Evolutionary conservation across 2,113 vertebrate species (phyloP).

Genomic region (Condylura cristata): DNA sequence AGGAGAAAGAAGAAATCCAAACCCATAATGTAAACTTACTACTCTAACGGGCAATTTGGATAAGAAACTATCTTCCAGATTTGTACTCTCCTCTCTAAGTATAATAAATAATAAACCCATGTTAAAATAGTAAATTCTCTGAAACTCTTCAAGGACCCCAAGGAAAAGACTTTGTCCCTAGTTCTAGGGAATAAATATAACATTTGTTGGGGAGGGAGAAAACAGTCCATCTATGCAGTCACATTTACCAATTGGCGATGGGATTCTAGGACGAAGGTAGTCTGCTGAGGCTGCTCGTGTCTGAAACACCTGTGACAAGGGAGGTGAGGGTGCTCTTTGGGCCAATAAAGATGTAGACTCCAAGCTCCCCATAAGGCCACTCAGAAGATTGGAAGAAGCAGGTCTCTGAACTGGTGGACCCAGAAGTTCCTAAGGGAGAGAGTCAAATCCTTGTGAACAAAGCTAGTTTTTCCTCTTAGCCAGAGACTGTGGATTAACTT

Average conservation of each 20-base stretch:
- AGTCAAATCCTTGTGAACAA: constrained; percentile 43
- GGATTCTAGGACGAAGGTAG: constrained; percentile 91
- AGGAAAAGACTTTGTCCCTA: not conserved
- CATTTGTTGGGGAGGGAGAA: no score
- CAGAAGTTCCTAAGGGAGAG: constrained; percentile 91
- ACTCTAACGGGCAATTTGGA: not conserved
- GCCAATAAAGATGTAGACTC: constrained; percentile 88
- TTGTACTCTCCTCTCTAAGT: not conserved
- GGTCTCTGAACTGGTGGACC: constrained; percentile 88
- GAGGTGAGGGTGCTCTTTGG: constrained; percentile 93
- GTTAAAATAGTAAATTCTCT: not conserved
- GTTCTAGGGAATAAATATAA: not conserved
- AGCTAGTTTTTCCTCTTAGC: constrained; percentile 1
- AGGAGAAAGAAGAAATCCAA: not conserved
- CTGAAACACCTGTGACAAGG: constrained; percentile 88
- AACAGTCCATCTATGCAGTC: not conserved
- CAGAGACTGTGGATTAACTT: not conserved
- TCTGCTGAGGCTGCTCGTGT: constrained; percentile 93
- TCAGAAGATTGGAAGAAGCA: constrained; percentile 89
- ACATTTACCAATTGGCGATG: constrained; percentile 89
- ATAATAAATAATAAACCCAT: not conserved
- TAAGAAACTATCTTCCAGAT: not conserved
- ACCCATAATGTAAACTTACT: not conserved
- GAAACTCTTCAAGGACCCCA: constrained; percentile 20
- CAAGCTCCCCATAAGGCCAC: constrained; percentile 90